Evolutionary conservation across 2,797 vertebrate genomes (phyloP), one percentile per base, ranked within the genome.

Genomic region (Oreonectes daqikongensis): DNA sequence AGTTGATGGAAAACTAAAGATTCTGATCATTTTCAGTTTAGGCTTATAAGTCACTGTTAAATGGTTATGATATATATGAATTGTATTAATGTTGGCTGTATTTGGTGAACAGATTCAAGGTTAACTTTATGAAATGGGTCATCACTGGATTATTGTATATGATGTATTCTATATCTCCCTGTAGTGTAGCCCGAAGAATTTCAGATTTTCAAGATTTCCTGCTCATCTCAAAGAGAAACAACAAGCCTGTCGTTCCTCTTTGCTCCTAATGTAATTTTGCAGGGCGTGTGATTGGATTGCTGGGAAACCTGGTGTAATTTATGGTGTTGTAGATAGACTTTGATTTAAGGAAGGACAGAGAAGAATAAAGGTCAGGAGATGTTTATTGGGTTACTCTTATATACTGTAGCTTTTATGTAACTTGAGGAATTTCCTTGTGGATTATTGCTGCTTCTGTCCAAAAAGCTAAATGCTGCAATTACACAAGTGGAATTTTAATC

Each of bases 401-500:
- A 26, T 61, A 42, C 40, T 42, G 40, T 42, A 53, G 66, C 30
- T 60, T 77, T 77, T 70, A 77, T 70, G 48, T 69, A 74, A 68
- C 15, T 55, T 72, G 11, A 50, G 50, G 60, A 74, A 75, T 70
- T 71, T 74, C 22, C 59, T 44, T 5, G 11, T 26, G 64, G 75
- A 78, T 78, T 78, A 81, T 64, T 44, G 57, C 53, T 57, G 17
- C 42, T 55, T 40, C 53, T 42, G 11, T 53, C 60, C 4, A 20
- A 38, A 68, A 69, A 48, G 59, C 38, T 73, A 78, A n/a, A 68
- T 48, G 64, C 28, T 67, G 35, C 11, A 53, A 44, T 59, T 72
- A 67, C 26, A 55, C 35, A 53, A 68, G 35, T 30, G 46, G 46
- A 69, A 72, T 81, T 77, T 73, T 73, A 77, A 77, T 59, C 69